These are phyloP conservation scores for Brachionus calyciflorus DNA, from an alignment of 1,140 invertebrate genomes.

Conservation along the genomic window DNA sequence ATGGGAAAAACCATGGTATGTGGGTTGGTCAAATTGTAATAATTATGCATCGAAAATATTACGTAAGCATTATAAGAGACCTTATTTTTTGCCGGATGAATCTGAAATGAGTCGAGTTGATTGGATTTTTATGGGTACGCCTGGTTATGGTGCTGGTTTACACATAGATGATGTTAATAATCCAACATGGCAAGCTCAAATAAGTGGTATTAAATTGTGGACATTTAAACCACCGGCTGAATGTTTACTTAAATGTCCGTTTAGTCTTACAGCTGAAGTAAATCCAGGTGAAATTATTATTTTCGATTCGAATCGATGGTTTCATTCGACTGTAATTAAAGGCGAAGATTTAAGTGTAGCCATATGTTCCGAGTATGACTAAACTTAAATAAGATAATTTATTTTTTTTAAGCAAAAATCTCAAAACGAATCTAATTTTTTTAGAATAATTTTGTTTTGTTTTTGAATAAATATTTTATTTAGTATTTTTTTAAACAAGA, in stretches of 20 bases:
- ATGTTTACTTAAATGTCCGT: slow-evolving; percentile 73
- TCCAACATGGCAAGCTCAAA: slow-evolving; percentile 90
- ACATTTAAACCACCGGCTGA: slow-evolving; percentile 80
- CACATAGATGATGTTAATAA: slow-evolving; percentile 86
- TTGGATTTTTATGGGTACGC: slow-evolving; percentile 94
- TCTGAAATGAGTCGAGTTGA: slow-evolving; percentile 80
- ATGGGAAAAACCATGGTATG: slow-evolving; percentile 74
- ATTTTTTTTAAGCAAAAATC: background rate
- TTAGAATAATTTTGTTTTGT: no score
- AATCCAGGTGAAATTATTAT: slow-evolving; percentile 73
- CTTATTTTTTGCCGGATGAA: slow-evolving; percentile 79
- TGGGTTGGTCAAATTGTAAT: slow-evolving; percentile 86
- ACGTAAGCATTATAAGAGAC: slow-evolving; percentile 73
- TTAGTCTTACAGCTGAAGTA: slow-evolving; percentile 69
- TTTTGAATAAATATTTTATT: no score
- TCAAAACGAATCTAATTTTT: background rate
- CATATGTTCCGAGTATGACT: slow-evolving; percentile 91
- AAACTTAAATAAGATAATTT: background rate
- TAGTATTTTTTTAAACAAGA: no score
- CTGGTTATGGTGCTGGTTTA: slow-evolving; percentile 85
- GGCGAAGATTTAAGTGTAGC: slow-evolving; percentile 85
- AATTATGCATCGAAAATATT: slow-evolving; percentile 72
- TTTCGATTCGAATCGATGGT: slow-evolving; percentile 89
- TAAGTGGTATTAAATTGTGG: slow-evolving; percentile 80
- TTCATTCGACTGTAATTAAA: slow-evolving; percentile 77